Evolutionary conservation across 2,113 vertebrate genomes (phyloP).

Genomic region (Coregonus clupeaformis): DNA sequence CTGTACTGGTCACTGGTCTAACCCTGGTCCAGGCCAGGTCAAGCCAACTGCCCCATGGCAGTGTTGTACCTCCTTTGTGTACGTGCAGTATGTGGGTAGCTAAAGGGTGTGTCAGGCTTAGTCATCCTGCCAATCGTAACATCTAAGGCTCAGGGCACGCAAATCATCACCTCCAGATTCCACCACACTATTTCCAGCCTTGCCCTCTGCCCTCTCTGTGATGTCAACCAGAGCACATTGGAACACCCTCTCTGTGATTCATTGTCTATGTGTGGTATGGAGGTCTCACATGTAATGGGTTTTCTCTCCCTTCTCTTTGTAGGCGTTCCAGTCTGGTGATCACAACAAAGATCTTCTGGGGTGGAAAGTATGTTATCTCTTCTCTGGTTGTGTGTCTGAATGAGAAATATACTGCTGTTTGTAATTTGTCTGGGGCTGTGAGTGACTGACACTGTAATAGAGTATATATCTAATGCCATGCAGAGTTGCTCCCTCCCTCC

Average conservation of each 20-base stretch:
- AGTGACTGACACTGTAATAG: constrained; percentile 1
- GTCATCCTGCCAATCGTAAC: constrained; percentile 34
- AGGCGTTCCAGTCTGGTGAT: constrained; percentile 98
- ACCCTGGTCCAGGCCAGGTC: too few species aligned
- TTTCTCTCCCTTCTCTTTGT: constrained; percentile 34
- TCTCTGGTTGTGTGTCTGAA: constrained; percentile 1
- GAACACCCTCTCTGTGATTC: background rate
- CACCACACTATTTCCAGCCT: constrained; percentile 3
- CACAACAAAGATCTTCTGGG: constrained; percentile 99
- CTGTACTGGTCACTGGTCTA: background rate
- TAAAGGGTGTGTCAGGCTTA: constrained; percentile 10
- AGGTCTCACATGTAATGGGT: too few species aligned
- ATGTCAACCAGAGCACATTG: background rate
- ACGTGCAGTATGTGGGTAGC: background rate
- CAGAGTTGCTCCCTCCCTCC: too few species aligned
- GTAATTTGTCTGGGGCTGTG: constrained; percentile 7
- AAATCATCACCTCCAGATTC: constrained; percentile 12
- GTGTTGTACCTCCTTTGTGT: background rate
- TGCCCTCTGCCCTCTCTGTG: background rate
- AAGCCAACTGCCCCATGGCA: background rate
- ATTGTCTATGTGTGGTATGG: too few species aligned
- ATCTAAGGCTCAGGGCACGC: constrained; percentile 25
- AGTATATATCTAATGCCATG: constrained; percentile 8
- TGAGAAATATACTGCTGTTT: constrained; percentile 36
- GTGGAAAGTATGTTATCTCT: constrained; percentile 91